Evolutionary conservation across 2,113 vertebrate species (phyloP), one percentile per base, ranked within the genome.

Genomic region (Rhinolophus sinicus): DNA sequence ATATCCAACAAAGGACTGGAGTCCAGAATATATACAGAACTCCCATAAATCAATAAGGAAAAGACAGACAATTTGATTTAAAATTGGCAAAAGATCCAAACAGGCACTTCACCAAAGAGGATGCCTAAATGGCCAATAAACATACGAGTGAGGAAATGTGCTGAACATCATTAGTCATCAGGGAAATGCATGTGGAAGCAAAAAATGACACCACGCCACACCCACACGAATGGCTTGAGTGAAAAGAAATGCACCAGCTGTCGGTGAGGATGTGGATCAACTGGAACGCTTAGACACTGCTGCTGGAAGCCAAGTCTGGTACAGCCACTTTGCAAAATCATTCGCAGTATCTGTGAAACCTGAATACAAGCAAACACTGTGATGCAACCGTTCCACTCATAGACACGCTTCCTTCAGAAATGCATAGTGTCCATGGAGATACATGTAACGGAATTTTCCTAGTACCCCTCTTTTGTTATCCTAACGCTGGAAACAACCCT

Each of bases 231-330:
- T 12, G 67, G 69, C 69, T 44, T 19, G 1, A 8, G 47, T 28
- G 62, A 26, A 28, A 6, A 21, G 83, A 77, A 62, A 9, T 1
- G 64, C 26, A 6, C 4, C 69, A 13, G 0, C 26, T 19, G 14
- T 33, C 1, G 0, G 5, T 0, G 44, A 64, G 47, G 38, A 21
- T 6, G 26, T 0, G 40, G 14, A 5, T 16, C 2, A 5, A 1
- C 26, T 2, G 33, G 50, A 18, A 0, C 82, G 15, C 47, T 4
- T 2, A 30, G 65, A 35, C 4, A 0, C 19, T 0, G n/a, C 2
- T 0, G 88, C 44, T 3, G 7, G 52, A 18, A 22, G 58, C 16
- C 75, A 28, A 7, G 11, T 19, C 14, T 22, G 33, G 28, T 16
- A 1, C 15, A n/a, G 58, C 65, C 38, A 4, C 12, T 1, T 50